Evolutionary conservation across 1,140 invertebrate genomes (phyloP), one percentile per base, ranked within the genome.

Genomic region (Hermetia illucens): DNA sequence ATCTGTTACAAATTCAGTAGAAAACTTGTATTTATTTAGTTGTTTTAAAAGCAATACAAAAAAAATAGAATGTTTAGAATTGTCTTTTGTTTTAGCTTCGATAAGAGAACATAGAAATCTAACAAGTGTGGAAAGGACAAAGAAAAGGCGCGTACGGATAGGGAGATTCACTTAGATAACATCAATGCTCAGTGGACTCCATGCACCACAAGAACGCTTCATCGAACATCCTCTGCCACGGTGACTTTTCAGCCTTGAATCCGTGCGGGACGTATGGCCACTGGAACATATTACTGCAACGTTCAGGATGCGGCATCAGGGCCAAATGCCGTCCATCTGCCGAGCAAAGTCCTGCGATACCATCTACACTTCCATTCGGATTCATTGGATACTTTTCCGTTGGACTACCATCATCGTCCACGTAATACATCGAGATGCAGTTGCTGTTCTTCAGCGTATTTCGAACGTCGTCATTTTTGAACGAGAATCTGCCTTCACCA

Each of bases 261-360:
- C 62, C 46, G 12, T 61, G 49, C 2, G 80, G 73, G 30, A 74
- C 65, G 53, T 79, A 80, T 2, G 88, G 77, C 72, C 85, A 88
- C 62, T 93, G 88, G 80, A 85, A 92, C 42, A 73, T 72, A 44
- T 81, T 62, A 17, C 79, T 75, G 44, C 83, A 88, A 31, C 94
- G 71, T 64, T 98, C 94, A 0, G 94, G 93, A 70, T 98, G 94
- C 10, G 94, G 94, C 94, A 98, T 98, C 70, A 98, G 78, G 0
- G 91, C 93, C 40, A 97, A 67, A 65, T 97, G 92, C 18, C 92
- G 74, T 1, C 93, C 94, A 66, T 96, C 78, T 4, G 50, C 40
- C 0, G 91, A 96, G 50, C 85, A 89, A 33, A 98, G 61, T 13
- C 80, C 91, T 30, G 92, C 92, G 37, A 95, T 72, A 16, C 86